A percentile compares a stretch with the other conserved stretches of the same genome.
These are phyloP conservation scores for Machimus atricapillus DNA, from an alignment of 2,888 invertebrate species.

Conservation along the genomic window DNA sequence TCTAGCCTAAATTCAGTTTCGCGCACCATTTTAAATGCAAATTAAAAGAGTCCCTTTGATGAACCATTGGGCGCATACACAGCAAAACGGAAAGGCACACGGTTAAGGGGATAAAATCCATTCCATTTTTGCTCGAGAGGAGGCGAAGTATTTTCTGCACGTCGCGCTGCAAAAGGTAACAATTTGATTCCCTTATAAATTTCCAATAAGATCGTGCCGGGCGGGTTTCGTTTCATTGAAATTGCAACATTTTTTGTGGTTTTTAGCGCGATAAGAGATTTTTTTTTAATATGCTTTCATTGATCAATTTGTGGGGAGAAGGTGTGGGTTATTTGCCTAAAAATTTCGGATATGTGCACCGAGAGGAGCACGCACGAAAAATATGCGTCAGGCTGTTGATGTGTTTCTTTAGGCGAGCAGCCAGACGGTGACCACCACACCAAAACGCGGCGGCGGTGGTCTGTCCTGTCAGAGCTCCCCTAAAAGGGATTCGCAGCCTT, in stretches of 20 bases:
- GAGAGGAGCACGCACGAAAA: conserved; percentile 15
- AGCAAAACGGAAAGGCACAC: background rate
- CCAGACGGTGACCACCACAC: background rate
- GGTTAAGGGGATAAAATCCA: background rate
- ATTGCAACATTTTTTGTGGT: background rate
- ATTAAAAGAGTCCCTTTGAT: conserved; percentile 2
- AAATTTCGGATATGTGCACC: conserved; percentile 23
- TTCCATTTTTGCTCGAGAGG: background rate
- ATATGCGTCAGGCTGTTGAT: conserved; percentile 30
- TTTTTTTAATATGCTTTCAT: conserved; percentile 9
- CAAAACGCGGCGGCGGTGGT: background rate
- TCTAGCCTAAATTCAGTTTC: background rate
- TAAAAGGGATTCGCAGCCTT: background rate
- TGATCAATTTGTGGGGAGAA: conserved; percentile 1
- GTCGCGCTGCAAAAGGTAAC: conserved; percentile 20
- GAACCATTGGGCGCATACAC: background rate
- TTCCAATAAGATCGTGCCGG: background rate
- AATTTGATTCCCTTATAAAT: background rate
- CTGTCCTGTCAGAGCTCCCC: background rate
- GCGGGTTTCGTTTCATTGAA: background rate
- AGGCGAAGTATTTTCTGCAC: conserved; percentile 18
- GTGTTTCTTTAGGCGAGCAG: conserved; percentile 5
- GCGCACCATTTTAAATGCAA: conserved; percentile 29
- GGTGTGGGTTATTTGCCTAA: conserved; percentile 16
- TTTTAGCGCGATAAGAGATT: background rate